Conservation (phyloP, 2,113 vertebrate genomes). For the Cisticola juncidis region DNA sequence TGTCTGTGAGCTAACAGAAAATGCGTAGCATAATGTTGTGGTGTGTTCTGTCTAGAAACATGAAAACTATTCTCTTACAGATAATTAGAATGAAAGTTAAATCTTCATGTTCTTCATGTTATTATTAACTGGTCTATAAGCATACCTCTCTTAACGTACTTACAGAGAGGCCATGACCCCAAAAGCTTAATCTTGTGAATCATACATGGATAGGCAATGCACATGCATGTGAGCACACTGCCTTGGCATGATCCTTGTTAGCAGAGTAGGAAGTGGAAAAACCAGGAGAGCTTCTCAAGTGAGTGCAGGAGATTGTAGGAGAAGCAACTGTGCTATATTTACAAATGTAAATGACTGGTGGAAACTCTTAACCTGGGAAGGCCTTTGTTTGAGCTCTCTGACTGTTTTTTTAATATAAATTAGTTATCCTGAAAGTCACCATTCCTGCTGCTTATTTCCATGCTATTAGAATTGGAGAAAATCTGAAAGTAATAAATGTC, state of each 20-base stretch:
- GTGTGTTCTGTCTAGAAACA: not conserved
- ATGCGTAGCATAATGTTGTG: accelerated
- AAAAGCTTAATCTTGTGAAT: not conserved
- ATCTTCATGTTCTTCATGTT: not conserved
- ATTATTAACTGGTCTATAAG: not conserved
- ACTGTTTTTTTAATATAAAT: not conserved
- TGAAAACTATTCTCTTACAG: not conserved
- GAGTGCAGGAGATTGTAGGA: not conserved
- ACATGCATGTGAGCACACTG: accelerated
- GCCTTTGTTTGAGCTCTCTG: not conserved
- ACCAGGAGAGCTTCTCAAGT: not conserved
- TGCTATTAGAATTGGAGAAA: slow-evolving; percentile 37
- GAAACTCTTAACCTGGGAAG: not conserved
- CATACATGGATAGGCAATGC: too few relatives aligned
- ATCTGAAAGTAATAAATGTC: slow-evolving; percentile 32
- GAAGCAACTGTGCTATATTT: not conserved
- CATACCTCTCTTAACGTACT: not conserved
- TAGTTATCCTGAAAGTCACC: not conserved
- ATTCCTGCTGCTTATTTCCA: slow-evolving; percentile 10
- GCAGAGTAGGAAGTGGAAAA: not conserved
- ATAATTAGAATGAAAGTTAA: not conserved
- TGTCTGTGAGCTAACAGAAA: not conserved
- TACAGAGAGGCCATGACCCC: not conserved
- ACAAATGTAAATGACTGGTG: not conserved
- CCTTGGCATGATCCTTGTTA: not conserved